Percentiles rank a stretch among this genome's conserved stretches.
Evolutionary conservation across 2,797 vertebrate genomes (phyloP).

Genomic region (Microcaecilia unicolor): DNA sequence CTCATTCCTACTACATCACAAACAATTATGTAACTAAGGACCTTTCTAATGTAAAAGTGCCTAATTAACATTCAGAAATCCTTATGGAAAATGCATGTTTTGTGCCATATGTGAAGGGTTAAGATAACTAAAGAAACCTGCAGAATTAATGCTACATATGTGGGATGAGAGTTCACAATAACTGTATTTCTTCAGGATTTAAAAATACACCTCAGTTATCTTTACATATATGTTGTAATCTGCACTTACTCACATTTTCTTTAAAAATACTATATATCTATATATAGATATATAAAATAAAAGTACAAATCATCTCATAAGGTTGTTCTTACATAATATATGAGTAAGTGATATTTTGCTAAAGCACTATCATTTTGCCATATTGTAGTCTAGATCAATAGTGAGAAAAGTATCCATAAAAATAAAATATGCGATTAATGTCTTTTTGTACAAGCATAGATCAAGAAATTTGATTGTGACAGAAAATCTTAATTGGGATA

Average conservation of each 20-base stretch:
- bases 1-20: conserved; percentile 4
- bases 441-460: no score
- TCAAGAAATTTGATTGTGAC: fast-evolving
- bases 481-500: neutral
- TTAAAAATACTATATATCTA: conserved; percentile 1
- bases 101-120: conserved; percentile 5
- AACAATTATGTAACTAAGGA: neutral
- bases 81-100: conserved; percentile 2
- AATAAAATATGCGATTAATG: no score
- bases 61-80: conserved; percentile 24
- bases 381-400: no score
- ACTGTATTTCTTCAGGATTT: conserved; percentile 19
- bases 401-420: no score
- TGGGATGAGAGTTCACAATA: conserved; percentile 25
- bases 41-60: conserved; percentile 18
- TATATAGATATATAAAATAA: no score
- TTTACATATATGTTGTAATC: conserved; percentile 13
- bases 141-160: conserved; percentile 14
- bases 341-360: no score
- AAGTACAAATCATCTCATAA: no score
- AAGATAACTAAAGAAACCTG: neutral
- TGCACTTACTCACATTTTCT: conserved; percentile 4
- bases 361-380: no score
- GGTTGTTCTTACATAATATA: no score
- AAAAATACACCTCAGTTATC: conserved; percentile 12